Evolutionary conservation across 2,797 vertebrate genomes (phyloP).

Genomic region (Fringilla coelebs): DNA sequence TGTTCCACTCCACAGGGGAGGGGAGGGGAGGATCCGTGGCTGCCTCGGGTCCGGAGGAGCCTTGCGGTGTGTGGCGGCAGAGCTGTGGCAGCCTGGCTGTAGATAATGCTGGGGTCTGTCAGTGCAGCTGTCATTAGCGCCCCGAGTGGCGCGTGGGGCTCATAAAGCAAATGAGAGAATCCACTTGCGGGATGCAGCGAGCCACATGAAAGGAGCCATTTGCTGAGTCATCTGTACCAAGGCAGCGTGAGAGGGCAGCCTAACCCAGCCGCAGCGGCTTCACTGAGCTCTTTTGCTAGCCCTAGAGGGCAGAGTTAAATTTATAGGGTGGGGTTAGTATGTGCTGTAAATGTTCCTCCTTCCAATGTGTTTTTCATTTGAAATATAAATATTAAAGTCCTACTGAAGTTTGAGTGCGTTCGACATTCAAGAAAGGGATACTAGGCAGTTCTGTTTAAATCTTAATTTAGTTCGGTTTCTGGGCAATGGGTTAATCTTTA

Average conservation of each 20-base stretch:
- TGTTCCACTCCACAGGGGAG: accelerated
- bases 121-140: not conserved
- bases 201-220: constrained; percentile 1
- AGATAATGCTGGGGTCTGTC: not conserved
- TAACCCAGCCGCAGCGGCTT: not conserved
- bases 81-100: not conserved
- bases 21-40: not conserved
- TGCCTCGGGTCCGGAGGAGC: not conserved
- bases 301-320: constrained; percentile 53
- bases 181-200: not conserved
- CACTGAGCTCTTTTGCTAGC: not conserved
- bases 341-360: constrained; percentile 4
- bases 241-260: constrained; percentile 54
- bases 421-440: not conserved
- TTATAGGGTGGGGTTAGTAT: constrained; percentile 24
- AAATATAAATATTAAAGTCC: constrained; percentile 58
- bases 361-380: constrained; percentile 58
- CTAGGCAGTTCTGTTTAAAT: constrained; percentile 14
- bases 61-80: accelerated
- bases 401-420: not conserved
- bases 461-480: constrained; percentile 28
- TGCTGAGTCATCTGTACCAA: not conserved
- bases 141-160: not conserved
- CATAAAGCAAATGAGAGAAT: constrained; percentile 8
- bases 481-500: not conserved